These are phyloP conservation scores for Neopelma chrysocephalum DNA, from an alignment of 2,797 vertebrate species.

Conservation along the genomic window DNA sequence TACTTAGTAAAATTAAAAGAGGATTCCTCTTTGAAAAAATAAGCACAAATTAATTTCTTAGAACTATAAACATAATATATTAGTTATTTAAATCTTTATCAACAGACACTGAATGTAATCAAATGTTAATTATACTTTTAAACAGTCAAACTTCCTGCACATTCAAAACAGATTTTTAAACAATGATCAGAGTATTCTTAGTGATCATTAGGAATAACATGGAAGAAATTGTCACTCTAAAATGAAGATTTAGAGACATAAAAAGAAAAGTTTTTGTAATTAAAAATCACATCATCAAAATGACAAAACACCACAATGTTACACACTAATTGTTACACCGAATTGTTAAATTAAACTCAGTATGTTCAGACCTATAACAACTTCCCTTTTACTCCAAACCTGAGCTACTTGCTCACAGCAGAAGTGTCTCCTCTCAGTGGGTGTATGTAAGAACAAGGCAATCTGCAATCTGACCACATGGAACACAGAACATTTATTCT, in stretches of 20 bases:
- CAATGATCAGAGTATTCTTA: not conserved
- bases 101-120: not conserved
- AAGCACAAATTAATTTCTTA: not conserved
- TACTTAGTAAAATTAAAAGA: not conserved
- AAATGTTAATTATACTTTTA: not conserved
- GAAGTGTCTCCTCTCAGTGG: not conserved
- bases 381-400: not conserved
- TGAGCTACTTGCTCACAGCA: not conserved
- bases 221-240: not conserved
- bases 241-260: not conserved
- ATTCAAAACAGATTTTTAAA: constrained; percentile 3
- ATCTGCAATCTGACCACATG: not conserved
- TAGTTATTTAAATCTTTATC: not conserved
- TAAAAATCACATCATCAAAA: not conserved
- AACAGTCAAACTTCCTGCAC: not conserved
- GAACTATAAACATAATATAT: not conserved
- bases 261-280: not conserved
- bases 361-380: not conserved
- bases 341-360: not conserved
- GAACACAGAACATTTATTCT: not conserved
- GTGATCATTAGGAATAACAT: not conserved
- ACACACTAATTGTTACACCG: not conserved
- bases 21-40: not conserved
- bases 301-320: not conserved
- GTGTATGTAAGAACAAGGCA: not conserved